Conservation (phyloP, 2,797 vertebrate genomes). For the Paedocypris micromegethes region DNA sequence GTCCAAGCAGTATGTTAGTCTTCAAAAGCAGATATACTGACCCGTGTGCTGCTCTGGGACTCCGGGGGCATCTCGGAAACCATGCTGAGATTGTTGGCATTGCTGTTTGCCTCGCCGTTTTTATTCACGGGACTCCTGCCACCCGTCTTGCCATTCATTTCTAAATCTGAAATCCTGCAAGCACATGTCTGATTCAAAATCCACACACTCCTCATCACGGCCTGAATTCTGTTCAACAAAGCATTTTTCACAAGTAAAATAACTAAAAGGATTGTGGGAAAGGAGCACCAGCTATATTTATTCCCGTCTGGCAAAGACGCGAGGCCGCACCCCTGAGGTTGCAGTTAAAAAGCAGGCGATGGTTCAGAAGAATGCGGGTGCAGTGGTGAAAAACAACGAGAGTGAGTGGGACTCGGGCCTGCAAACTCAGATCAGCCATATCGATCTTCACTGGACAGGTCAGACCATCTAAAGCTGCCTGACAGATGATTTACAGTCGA, state of each 20-base stretch:
- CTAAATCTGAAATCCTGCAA: conserved; percentile 64
- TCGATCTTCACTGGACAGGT: conserved; percentile 33
- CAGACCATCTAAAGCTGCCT: conserved; percentile 25
- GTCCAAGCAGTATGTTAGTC: background rate
- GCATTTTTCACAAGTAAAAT: conserved; percentile 15
- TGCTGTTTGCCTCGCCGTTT: conserved; percentile 64
- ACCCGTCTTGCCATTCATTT: conserved; percentile 81
- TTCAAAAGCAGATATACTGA: conserved; percentile 57
- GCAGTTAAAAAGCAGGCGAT: conserved; percentile 48
- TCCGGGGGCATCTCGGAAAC: conserved; percentile 76
- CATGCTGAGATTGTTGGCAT: conserved; percentile 73
- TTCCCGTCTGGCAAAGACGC: conserved; percentile 38
- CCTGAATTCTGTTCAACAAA: background rate
- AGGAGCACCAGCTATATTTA: conserved; percentile 50
- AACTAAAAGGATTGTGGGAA: conserved; percentile 36
- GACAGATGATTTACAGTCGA: conserved; percentile 39
- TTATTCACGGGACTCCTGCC: conserved; percentile 61
- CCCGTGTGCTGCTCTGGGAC: conserved; percentile 69
- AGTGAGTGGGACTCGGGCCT: conserved; percentile 28
- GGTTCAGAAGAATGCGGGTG: conserved; percentile 49
- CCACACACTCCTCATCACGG: conserved; percentile 8
- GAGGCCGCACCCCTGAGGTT: conserved; percentile 53
- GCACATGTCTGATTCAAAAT: conserved; percentile 23
- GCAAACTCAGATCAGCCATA: conserved; percentile 36
- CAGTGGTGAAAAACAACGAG: conserved; percentile 19